A percentile compares a stretch with the other conserved stretches of the same genome.
These are phyloP conservation scores for Ommatoiulus sabulosus DNA, from an alignment of 2,888 invertebrate genomes.

Conservation along the genomic window DNA sequence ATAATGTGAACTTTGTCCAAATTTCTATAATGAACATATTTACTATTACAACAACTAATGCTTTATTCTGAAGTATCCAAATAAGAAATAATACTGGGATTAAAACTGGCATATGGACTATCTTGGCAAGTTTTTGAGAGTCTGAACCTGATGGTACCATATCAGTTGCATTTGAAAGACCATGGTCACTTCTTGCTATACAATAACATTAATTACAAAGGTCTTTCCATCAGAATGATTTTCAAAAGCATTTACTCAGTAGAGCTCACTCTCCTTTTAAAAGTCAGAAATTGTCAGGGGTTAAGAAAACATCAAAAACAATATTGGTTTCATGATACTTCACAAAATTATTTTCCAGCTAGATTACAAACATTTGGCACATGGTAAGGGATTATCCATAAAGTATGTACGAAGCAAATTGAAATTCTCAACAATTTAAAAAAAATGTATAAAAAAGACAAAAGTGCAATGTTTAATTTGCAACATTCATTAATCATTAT, in stretches of 20 bases:
- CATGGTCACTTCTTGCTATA: not conserved
- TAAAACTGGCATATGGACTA: not conserved
- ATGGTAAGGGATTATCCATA: not conserved
- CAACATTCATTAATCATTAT: no score
- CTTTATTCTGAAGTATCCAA: not conserved
- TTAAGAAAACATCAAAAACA: no score
- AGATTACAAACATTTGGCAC: not conserved
- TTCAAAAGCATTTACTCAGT: no score
- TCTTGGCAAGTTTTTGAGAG: not conserved
- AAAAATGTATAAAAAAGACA: no score
- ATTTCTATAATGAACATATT: not conserved
- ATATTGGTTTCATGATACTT: no score
- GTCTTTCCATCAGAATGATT: not conserved
- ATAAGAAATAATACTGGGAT: not conserved
- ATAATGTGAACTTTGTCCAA: not conserved
- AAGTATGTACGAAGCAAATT: not conserved
- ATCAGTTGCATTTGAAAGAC: not conserved
- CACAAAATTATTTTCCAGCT: no score
- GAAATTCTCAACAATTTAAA: not conserved
- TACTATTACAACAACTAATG: not conserved
- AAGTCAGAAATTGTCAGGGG: no score
- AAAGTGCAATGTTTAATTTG: no score
- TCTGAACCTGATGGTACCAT: not conserved
- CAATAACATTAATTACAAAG: not conserved
- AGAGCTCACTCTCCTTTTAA: no score